phyloP scores from a whole-genome alignment of 1,140 invertebrate species.

The Colletes gigas region DNA sequence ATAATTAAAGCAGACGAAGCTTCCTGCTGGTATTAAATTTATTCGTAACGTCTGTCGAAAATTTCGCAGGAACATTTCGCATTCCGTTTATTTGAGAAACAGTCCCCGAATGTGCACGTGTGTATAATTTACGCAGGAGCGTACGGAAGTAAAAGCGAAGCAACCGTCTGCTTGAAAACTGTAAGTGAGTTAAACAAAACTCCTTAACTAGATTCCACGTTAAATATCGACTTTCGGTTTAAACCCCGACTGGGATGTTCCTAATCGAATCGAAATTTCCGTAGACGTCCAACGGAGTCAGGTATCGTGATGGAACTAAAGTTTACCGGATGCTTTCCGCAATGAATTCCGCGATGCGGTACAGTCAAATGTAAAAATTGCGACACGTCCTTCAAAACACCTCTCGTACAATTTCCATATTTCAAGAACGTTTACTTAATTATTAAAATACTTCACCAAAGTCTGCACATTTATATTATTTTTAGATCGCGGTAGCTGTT shows the following conservation, averaged over 20 bases:
- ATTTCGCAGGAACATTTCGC: too few relatives aligned
- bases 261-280: conserved; percentile 65
- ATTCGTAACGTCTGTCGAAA: not conserved
- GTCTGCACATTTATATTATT: too few relatives aligned
- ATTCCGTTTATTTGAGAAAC: not conserved
- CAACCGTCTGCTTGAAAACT: conserved; percentile 56
- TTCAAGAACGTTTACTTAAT: too few relatives aligned
- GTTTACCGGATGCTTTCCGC: conserved; percentile 44
- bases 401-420: too few relatives aligned
- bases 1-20: too few relatives aligned
- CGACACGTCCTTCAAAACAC: too few relatives aligned
- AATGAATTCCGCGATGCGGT: conserved; percentile 29
- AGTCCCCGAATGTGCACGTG: conserved; percentile 44
- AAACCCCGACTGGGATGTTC: conserved; percentile 49
- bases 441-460: too few relatives aligned
- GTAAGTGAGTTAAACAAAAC: conserved; percentile 54
- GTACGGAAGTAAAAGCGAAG: not conserved
- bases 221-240: conserved; percentile 46
- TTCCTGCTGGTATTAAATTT: not conserved
- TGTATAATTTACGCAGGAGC: not conserved
- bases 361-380: not conserved
- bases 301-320: conserved; percentile 50
- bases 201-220: conserved; percentile 28
- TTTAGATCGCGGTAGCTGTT: too few relatives aligned
- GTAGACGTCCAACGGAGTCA: conserved; percentile 54